A percentile compares a stretch with the other conserved stretches of the same genome.
Conservation (phyloP, 2,888 invertebrate species). For the Ectemnius cavifrons region DNA sequence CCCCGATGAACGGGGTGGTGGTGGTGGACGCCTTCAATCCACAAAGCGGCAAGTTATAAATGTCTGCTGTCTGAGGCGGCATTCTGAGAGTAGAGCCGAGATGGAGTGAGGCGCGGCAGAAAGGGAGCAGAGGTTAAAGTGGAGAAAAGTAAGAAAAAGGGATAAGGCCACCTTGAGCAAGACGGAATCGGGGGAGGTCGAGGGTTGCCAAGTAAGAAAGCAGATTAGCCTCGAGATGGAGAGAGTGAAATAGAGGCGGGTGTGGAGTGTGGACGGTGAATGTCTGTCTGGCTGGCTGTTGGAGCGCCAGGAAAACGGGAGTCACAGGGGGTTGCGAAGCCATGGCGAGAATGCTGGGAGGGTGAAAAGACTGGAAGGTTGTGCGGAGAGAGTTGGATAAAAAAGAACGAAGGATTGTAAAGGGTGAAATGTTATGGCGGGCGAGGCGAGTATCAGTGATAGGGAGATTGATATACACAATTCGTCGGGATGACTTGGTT, state of each 20-base stretch:
- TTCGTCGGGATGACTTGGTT: no score
- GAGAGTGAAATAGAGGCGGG: conserved; percentile 33
- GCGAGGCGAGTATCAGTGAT: conserved; percentile 52
- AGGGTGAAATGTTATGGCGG: conserved; percentile 69
- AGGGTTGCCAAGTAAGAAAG: conserved; percentile 8
- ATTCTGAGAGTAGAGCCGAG: neutral
- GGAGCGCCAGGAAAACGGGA: neutral
- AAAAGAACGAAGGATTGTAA: conserved; percentile 18
- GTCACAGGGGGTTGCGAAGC: conserved; percentile 35
- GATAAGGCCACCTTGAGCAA: no score
- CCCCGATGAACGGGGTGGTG: no score
- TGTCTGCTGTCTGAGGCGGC: conserved; percentile 53
- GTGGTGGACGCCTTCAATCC: neutral
- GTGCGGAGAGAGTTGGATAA: conserved; percentile 7
- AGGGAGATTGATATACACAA: no score
- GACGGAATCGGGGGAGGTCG: conserved; percentile 7
- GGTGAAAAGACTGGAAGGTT: conserved; percentile 9
- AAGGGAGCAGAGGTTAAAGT: no score
- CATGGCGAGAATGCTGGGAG: conserved; percentile 17
- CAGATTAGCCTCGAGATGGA: neutral
- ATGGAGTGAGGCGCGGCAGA: conserved; percentile 44
- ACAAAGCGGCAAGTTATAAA: conserved; percentile 26
- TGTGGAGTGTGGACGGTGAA: conserved; percentile 18
- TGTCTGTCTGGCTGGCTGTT: neutral
- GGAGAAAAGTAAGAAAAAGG: conserved; percentile 25